A percentile compares a stretch with the other conserved stretches of the same genome.
These are phyloP conservation scores for Cataglyphis livida DNA, from an alignment of 2,888 invertebrate genomes.

Conservation along the genomic window DNA sequence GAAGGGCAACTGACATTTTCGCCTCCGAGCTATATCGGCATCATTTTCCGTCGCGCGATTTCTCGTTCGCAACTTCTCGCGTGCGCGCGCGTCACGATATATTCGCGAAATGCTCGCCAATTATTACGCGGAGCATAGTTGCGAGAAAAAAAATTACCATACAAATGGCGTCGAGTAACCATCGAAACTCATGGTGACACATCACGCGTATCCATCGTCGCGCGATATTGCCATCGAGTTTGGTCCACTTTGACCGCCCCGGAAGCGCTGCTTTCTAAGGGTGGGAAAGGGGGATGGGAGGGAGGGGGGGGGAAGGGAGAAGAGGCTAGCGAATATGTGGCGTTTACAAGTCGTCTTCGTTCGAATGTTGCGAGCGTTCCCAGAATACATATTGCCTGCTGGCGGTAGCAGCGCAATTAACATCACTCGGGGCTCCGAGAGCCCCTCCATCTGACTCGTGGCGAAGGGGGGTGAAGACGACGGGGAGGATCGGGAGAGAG, in stretches of 20 bases:
- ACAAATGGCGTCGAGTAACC: conserved; percentile 39
- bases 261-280: conserved; percentile 13
- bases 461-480: conserved; percentile 60
- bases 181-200: conserved; percentile 27
- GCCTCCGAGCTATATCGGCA: conserved; percentile 29
- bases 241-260: conserved; percentile 14
- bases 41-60: conserved; percentile 22
- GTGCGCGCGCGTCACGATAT: conserved; percentile 4
- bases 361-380: conserved; percentile 65
- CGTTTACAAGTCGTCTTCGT: conserved; percentile 68
- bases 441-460: conserved; percentile 69
- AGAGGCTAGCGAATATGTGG: conserved; percentile 15
- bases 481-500: conserved; percentile 54
- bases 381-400: conserved; percentile 77
- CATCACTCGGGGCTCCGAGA: conserved; percentile 77
- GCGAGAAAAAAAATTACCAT: conserved; percentile 43
- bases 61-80: conserved; percentile 20
- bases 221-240: conserved; percentile 50
- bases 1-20: conserved; percentile 14
- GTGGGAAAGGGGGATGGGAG: not conserved
- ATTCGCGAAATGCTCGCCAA: conserved; percentile 29
- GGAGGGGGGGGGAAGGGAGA: too few species aligned
- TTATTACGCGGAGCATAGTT: conserved; percentile 42
- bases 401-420: conserved; percentile 78
- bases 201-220: conserved; percentile 29